Evolutionary conservation across 2,113 vertebrate species (phyloP).

Genomic region (Engystomops pustulosus): DNA sequence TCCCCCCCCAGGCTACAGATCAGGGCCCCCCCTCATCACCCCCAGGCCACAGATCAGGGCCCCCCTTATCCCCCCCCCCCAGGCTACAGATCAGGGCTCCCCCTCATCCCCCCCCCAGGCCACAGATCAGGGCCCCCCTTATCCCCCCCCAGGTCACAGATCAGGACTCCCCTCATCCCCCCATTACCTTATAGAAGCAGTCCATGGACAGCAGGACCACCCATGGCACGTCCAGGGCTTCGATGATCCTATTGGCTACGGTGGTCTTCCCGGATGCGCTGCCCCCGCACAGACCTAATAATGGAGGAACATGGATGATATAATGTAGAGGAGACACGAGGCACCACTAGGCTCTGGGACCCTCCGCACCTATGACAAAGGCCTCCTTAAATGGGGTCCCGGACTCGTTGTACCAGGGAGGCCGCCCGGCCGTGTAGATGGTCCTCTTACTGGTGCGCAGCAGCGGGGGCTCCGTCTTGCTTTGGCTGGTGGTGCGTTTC

Average conservation of each 20-base stretch:
- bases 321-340: neutral
- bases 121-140: too few relatives aligned
- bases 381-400: slow-evolving; percentile 89
- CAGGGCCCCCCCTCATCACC: too few relatives aligned
- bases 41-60: too few relatives aligned
- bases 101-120: too few relatives aligned
- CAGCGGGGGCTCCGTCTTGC: slow-evolving; percentile 82
- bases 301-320: neutral
- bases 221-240: slow-evolving; percentile 89
- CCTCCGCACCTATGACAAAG: slow-evolving; percentile 83
- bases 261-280: slow-evolving; percentile 90
- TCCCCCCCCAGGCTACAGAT: too few relatives aligned
- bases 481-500: slow-evolving; percentile 80
- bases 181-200: slow-evolving; percentile 91
- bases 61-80: too few relatives aligned
- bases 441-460: slow-evolving; percentile 85
- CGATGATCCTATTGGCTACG: slow-evolving; percentile 88
- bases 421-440: slow-evolving; percentile 87
- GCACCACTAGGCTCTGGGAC: neutral
- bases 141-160: too few relatives aligned
- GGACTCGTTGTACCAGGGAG: slow-evolving; percentile 89
- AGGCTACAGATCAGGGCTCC: too few relatives aligned
- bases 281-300: slow-evolving; percentile 85
- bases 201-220: slow-evolving; percentile 91
- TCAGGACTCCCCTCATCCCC: too few relatives aligned